Conservation (phyloP, 2,113 vertebrate species). For the Podarcis muralis region DNA sequence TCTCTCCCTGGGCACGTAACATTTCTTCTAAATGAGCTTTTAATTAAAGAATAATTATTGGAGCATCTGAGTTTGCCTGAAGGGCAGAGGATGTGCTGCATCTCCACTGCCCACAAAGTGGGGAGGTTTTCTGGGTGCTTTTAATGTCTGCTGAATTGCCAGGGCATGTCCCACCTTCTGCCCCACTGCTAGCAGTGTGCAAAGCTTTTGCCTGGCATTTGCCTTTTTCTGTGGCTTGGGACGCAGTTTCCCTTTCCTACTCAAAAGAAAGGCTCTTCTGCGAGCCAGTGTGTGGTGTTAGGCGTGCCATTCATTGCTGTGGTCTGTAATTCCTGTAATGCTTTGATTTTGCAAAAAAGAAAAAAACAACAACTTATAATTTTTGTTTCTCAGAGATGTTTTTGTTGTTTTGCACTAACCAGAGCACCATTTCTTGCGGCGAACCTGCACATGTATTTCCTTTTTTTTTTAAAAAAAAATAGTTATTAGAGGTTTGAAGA, state of each 20-base stretch:
- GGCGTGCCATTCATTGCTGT: too few relatives aligned
- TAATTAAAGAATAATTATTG: conserved; percentile 11
- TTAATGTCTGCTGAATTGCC: not conserved
- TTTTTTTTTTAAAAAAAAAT: too few relatives aligned
- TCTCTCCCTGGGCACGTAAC: not conserved
- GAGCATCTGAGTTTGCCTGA: not conserved
- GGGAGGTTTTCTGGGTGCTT: not conserved
- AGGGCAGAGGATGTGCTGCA: not conserved
- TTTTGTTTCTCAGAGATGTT: too few relatives aligned
- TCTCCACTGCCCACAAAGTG: not conserved
- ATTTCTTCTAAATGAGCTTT: not conserved
- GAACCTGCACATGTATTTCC: too few relatives aligned
- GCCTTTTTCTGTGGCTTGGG: too few relatives aligned
- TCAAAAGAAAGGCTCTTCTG: not conserved
- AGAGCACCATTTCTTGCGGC: too few relatives aligned
- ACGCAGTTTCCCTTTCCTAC: fast-evolving
- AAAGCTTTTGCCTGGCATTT: not conserved
- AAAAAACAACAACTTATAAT: too few relatives aligned
- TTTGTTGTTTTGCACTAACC: too few relatives aligned
- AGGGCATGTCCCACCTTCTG: not conserved
- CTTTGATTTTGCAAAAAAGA: too few relatives aligned
- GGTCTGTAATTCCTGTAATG: too few relatives aligned
- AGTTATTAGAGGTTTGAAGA: too few relatives aligned
- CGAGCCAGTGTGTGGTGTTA: too few relatives aligned
- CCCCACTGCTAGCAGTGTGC: not conserved